Evolutionary conservation across 2,888 invertebrate genomes (phyloP), one percentile per base, ranked within the genome.

Genomic region (Priocnemis perturbator): DNA sequence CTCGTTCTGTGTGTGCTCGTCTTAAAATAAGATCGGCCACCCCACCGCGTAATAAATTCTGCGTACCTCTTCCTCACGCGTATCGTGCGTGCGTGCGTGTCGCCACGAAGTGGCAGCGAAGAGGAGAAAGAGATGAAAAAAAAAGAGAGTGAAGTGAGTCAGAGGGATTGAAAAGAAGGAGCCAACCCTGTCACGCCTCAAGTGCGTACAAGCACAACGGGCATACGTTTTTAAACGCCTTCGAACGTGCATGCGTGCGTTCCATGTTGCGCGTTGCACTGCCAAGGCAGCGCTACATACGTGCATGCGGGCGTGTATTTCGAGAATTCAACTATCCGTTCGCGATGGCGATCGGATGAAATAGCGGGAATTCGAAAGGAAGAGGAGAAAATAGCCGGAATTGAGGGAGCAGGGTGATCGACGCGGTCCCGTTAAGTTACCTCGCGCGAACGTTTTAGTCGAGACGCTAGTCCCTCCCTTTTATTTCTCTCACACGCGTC

Each of bases 1-100:
- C 11, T 37, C 7, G 72, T 63, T 70, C 68, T 76, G 67, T 64
- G 52, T 63, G 67, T 52, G 66, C 69, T 57, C 45, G 73, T 73
- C 83, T 83, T 79, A 83, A 83, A 83, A 83, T 83, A 83, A 82
- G 80, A 81, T 73, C 81, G 82, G 78, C 82, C 77, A 82, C 81
- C 81, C 81, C 78, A 77, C 81, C 79, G 76, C 80, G 37, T 37
- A 81, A 81, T 81, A 81, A 81, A 81, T 81, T 81, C 74, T 71
- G 69, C 69, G 67, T 78, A 68, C 68, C 68, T 64, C 65, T 73
- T 76, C 68, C 60, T 72, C 60, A 63, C 71, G 61, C 65, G 59
- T 64, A 60, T 67, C 64, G 71, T 44, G 68, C 66, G 73, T 61
- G 61, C 64, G 67, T 62, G 61, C 75, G 58, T 64, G 47, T 56